Base-by-base conservation (phyloP, 2,113 vertebrate genomes). In the Sorex araneus region DNA sequence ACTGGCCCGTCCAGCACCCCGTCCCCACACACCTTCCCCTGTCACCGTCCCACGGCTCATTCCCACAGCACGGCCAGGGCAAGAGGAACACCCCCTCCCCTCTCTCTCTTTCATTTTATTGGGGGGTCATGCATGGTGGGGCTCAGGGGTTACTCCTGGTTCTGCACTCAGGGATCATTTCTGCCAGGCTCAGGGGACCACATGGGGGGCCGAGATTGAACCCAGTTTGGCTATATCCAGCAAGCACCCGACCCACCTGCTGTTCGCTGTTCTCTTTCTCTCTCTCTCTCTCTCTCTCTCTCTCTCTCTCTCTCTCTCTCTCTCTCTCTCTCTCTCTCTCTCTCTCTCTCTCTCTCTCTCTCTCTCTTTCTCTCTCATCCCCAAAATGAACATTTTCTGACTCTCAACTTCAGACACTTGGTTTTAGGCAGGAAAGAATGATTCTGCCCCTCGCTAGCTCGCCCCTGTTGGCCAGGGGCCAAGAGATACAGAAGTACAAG, bases 381-480 rank as follows among this genome's bases (percentile, higher is more conserved):
- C 18, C 25, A 15, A 60, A 16, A 3, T 15, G 27, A 60, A 30
- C 47, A 87, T 69, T 71, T 87, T 73, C 2, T 36, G 45, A 40
- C 18, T 63, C 18, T 18, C 40, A 66, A 54, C 50, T 54, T 54
- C 16, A 54, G 50, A 54, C 50, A 54, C 50, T 18, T 54, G 50
- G 16, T 54, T 54, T 18, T 54, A 54, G 16, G 50, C 16, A 6
- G 18, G 12, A 54, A 12, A 54, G 54, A 54, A 95, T 96, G 79
- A 94, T 84, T 83, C 92, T 92, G 82, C 73, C 60, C 57, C 79
- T 54, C 63, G 78, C 75, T 90, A 21, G 12, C 63, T 54, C 2
- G 6, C 54, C 93, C 67, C 80, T 90, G 95, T 85, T 94, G 40
- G 95, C 92, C 73, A 95, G 89, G 89, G 90, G 87, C 87, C 0